Conservation (phyloP, 1,140 invertebrate species). For the Pseudomyrmex flavicornis region DNA sequence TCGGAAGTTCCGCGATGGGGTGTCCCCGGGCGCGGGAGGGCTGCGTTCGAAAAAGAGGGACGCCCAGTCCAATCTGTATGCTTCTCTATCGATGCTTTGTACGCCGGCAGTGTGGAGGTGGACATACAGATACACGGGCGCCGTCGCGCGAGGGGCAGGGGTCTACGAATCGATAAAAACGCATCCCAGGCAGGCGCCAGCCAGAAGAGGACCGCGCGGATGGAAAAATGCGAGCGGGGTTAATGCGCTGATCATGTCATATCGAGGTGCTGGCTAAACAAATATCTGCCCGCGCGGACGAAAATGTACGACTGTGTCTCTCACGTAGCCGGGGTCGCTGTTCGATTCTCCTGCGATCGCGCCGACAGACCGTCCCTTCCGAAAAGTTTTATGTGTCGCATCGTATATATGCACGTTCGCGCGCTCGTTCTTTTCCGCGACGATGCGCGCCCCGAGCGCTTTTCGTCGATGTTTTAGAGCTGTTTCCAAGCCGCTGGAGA, state of each 20-base stretch:
- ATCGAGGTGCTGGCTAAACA: conserved; percentile 82
- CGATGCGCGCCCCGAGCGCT: conserved; percentile 3
- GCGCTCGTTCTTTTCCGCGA: conserved; percentile 15
- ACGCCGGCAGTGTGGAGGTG: conserved; percentile 75
- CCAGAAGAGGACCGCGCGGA: conserved; percentile 81
- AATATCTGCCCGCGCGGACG: conserved; percentile 71
- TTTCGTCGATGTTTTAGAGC: conserved; percentile 20
- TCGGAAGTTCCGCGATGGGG: conserved; percentile 69
- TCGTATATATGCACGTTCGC: background rate
- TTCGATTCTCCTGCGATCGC: conserved; percentile 63
- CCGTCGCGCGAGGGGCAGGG: conserved; percentile 79
- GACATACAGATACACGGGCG: conserved; percentile 76
- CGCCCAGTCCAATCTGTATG: conserved; percentile 84
- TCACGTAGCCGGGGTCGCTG: conserved; percentile 54
- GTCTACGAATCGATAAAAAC: conserved; percentile 86
- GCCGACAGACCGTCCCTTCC: conserved; percentile 49
- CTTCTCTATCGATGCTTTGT: conserved; percentile 84
- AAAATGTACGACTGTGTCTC: conserved; percentile 69
- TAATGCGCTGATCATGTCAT: conserved; percentile 85
- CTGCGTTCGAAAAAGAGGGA: conserved; percentile 81
- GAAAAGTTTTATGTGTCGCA: conserved; percentile 40
- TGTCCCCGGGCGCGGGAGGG: conserved; percentile 66
- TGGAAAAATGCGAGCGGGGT: conserved; percentile 83
- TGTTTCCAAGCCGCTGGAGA: conserved; percentile 31
- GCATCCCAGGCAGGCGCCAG: conserved; percentile 85